phyloP scores from a whole-genome alignment of 2,888 invertebrate species.

The Busseola fusca region DNA sequence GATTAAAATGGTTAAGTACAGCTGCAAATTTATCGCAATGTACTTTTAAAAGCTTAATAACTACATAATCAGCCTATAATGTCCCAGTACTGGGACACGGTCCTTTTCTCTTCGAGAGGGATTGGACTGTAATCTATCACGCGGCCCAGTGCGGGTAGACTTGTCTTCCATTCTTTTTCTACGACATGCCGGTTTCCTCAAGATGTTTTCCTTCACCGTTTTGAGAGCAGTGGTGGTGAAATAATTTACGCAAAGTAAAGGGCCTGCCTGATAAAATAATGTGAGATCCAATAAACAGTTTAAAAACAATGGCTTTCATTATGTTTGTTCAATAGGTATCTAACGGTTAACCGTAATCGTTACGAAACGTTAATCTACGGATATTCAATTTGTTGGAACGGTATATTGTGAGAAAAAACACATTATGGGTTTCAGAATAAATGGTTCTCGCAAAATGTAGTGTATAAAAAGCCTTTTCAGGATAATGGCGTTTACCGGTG shows the following conservation, averaged over 20 bases:
- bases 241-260: background rate
- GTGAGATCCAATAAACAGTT: background rate
- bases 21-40: background rate
- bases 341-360: conserved; percentile 21
- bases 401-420: conserved; percentile 30
- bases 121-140: background rate
- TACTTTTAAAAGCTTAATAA: too few species aligned
- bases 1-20: background rate
- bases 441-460: conserved; percentile 24
- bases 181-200: background rate
- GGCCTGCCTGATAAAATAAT: background rate
- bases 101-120: background rate
- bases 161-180: background rate
- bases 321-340: conserved; percentile 9
- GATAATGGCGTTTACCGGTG: conserved; percentile 37
- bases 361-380: conserved; percentile 20
- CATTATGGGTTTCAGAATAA: conserved; percentile 44
- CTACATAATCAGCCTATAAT: background rate
- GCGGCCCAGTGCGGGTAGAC: background rate
- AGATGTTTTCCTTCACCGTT: background rate
- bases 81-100: background rate
- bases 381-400: conserved; percentile 38
- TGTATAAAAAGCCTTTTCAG: conserved; percentile 32
- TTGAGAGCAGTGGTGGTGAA: background rate
- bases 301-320: conserved; percentile 18